Evolutionary conservation across 2,113 vertebrate genomes (phyloP).

Genomic region (Bettongia penicillata): DNA sequence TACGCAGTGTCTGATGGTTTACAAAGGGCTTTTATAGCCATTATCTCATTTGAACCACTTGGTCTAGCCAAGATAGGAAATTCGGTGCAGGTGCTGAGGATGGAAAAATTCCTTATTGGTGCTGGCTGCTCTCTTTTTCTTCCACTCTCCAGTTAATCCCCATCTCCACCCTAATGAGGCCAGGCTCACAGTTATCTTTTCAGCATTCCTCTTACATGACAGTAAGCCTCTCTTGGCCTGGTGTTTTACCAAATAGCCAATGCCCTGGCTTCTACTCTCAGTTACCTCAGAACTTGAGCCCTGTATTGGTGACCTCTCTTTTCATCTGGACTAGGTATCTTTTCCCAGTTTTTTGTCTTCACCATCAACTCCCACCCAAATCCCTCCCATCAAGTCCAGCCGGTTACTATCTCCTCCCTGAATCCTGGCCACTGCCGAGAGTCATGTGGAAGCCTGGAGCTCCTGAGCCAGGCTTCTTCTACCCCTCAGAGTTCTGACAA

Average conservation of each 20-base stretch:
- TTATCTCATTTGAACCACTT: neutral
- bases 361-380: neutral
- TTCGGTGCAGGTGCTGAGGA: neutral
- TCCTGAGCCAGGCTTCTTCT: neutral
- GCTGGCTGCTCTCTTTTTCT: neutral
- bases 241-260: neutral
- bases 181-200: neutral
- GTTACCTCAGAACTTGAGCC: neutral
- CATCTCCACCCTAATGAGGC: neutral
- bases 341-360: neutral
- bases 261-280: neutral
- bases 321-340: neutral
- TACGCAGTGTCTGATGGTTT: neutral
- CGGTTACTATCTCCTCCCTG: neutral
- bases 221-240: neutral
- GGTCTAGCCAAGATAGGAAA: neutral
- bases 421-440: neutral
- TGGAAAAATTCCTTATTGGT: neutral
- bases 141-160: neutral
- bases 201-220: conserved; percentile 27
- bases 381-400: neutral
- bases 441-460: neutral
- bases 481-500: neutral
- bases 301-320: neutral
- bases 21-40: neutral